Base-by-base conservation (phyloP, 2,888 invertebrate species). In the Plebejus melissa region DNA sequence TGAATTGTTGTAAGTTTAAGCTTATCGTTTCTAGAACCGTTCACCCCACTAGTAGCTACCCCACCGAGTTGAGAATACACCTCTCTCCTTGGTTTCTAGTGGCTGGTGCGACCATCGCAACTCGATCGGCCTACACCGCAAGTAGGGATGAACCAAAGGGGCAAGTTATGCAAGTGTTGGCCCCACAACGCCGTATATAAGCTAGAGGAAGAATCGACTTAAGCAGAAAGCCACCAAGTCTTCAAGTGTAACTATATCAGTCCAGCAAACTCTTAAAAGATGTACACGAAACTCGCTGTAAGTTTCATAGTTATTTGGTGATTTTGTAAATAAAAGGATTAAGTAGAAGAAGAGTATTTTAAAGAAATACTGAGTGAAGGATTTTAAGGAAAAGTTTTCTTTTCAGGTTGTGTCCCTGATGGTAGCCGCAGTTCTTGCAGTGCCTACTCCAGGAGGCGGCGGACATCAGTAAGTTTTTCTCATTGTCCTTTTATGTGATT, bases 221-320 rank as follows among this genome's bases (percentile, higher is more conserved):
- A 84, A 86, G 86, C 86, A 90, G 88, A 90, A 90, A 90, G 88
- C 86, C 85, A 90, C 82, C 83, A 86, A 88, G 86, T 79, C 85
- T 85, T 83, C 81, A 50, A 72, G 87, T 87, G 84, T 83, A 81
- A 85, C 80, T 81, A 82, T 84, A 87, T 90, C 91, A 90, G 89
- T 91, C 91, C 92, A 92, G 92, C 92, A 82, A 85, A 82, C 79
- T 82, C 65, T 86, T 85, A 84, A 88, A 92, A 89, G 85, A 93
- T 93, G 93, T 90, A 91, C 93, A 88, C 93, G 79, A 91, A 91
- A 89, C 87, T 93, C 88, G 89, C 93, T 86, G 93, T 93, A 89
- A 93, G 93, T 90, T 77, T 76, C 71, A 74, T 60, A 65, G 16
- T 38, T 13, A 41, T 54, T 38, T 60, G 22, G 60, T 60, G 60